Evolutionary conservation across 1,140 invertebrate species (phyloP), one percentile per base, ranked within the genome.

Genomic region (Macrobrachium rosenbergii): DNA sequence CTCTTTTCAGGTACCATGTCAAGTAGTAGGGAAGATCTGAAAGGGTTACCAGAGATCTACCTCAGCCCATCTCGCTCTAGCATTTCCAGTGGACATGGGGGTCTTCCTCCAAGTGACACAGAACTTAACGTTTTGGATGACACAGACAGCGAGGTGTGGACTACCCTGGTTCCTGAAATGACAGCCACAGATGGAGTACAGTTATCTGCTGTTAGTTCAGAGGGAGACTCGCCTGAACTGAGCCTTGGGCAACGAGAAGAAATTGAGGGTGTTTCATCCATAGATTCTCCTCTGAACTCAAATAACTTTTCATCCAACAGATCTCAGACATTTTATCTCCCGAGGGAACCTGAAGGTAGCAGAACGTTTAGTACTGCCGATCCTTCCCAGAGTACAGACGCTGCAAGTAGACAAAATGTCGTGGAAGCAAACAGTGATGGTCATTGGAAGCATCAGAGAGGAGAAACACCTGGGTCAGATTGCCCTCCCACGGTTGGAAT

Each of bases 391-490:
- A 28, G 17, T 72, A 43, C 0, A 28, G n/a, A 72, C 7, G 10
- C 69, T 43, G 17, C 23, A 72, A 43, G 8, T 72, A 72, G 52
- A 52, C 52, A 72, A 43, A 72, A 72, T 28, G 10, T 5, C 21
- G 7, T 14, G 16, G 37, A 72, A 23, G 21, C 11, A 72, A 37
- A 69, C 67, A 69, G 67, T 5, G 69, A 28, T 72, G 69, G 23
- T 72, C 23, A 23, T 17, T 72, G 69, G 69, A 28, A 23, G 1
- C 23, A 43, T 12, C 79, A 81, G 21, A 64, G 79, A 67, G 85
- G 85, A 28, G 78, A 87, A 43, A 87, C 85, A 19, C 85, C 85
- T 58, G 85, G 85, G 11, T 87, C 85, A 45, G 85, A 87, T 52
- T 87, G 78, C 37, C 85, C 85, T 75, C 85, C 77, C n/a, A 52